phyloP scores from a whole-genome alignment of 2,797 vertebrate genomes.

The Harpagifer antarcticus region DNA sequence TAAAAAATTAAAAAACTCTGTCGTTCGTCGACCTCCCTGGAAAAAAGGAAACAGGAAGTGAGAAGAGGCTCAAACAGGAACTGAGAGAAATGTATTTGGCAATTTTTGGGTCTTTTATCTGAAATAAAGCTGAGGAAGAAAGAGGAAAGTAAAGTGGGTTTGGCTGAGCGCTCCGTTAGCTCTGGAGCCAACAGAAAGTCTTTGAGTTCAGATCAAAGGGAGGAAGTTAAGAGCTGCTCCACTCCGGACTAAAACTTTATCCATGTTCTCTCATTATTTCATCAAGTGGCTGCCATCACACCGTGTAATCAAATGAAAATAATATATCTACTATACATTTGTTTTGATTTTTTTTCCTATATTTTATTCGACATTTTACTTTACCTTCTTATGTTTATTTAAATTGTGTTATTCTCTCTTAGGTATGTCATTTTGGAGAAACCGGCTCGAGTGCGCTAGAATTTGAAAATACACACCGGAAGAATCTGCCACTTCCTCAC shows the following conservation, averaged over 20 bases:
- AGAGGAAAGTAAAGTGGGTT: slow-evolving; percentile 39
- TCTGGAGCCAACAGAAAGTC: slow-evolving; percentile 59
- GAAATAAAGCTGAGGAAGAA: slow-evolving; percentile 55
- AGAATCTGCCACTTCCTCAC: too few relatives aligned
- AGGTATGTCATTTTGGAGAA: too few relatives aligned
- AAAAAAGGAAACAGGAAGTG: slow-evolving; percentile 9
- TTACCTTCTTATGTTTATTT: too few relatives aligned
- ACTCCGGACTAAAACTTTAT: slow-evolving; percentile 40
- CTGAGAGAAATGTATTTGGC: slow-evolving; percentile 49
- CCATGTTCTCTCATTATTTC: slow-evolving; percentile 33
- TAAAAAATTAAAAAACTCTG: not conserved
- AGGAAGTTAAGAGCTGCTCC: slow-evolving; percentile 44
- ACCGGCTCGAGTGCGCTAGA: too few relatives aligned
- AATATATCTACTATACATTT: too few relatives aligned
- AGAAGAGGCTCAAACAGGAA: slow-evolving; percentile 15
- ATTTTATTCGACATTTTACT: too few relatives aligned
- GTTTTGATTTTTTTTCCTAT: too few relatives aligned
- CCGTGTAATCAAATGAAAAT: too few relatives aligned
- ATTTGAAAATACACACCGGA: too few relatives aligned
- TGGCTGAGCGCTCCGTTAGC: slow-evolving; percentile 52
- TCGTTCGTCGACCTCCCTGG: slow-evolving; percentile 49
- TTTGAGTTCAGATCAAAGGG: slow-evolving; percentile 64
- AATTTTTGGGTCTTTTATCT: slow-evolving; percentile 55
- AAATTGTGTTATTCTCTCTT: too few relatives aligned
- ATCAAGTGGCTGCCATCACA: slow-evolving; percentile 11